A percentile compares a stretch with the other conserved stretches of the same genome.
Evolutionary conservation across 1,140 invertebrate species (phyloP).

Genomic region (Cryptotermes secundus): DNA sequence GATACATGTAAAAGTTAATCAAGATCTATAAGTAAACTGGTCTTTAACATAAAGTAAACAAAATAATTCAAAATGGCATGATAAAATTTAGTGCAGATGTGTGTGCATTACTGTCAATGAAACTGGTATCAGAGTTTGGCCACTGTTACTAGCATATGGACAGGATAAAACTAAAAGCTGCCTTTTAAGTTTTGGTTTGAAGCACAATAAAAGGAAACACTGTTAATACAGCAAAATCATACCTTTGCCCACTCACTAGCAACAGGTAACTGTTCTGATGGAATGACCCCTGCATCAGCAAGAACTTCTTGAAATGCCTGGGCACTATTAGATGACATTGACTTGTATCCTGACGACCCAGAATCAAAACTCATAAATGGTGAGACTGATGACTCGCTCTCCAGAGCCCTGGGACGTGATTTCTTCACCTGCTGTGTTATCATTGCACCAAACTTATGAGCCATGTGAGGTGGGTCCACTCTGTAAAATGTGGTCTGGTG

Average conservation of each 20-base stretch:
- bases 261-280: conserved; percentile 43
- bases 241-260: conserved; percentile 49
- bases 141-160: too few species aligned
- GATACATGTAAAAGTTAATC: too few species aligned
- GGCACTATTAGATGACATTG: background rate
- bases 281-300: conserved; percentile 48
- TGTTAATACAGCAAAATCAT: background rate
- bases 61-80: too few species aligned
- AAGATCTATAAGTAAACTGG: too few species aligned
- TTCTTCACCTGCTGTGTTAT: background rate
- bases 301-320: conserved; percentile 35
- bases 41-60: too few species aligned
- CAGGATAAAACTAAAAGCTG: too few species aligned
- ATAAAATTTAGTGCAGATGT: too few species aligned
- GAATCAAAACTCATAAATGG: background rate
- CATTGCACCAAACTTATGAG: background rate
- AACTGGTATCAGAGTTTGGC: too few species aligned
- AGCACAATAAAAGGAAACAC: too few species aligned
- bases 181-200: too few species aligned
- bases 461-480: background rate
- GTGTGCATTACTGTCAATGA: too few species aligned
- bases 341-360: background rate
- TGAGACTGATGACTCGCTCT: background rate
- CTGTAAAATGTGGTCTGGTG: background rate
- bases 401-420: background rate